Evolutionary conservation across 2,888 invertebrate species (phyloP), one percentile per base, ranked within the genome.

Genomic region (Steinernema carpocapsae): DNA sequence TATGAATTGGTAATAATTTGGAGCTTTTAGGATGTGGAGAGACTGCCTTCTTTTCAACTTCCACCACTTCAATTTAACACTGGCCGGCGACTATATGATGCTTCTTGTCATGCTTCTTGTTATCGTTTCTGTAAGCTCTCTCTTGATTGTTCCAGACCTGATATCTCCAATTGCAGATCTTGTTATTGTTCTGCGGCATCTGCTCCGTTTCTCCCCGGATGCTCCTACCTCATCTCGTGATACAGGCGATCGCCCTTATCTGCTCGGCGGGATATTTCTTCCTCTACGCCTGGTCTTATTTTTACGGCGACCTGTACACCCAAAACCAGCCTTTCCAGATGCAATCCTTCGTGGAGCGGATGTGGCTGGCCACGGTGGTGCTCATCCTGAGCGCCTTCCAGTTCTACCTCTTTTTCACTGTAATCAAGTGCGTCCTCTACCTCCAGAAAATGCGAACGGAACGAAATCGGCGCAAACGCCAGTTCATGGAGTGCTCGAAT

Each of bases 281-380:
- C 12, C 77, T 85, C 37, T 84, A 85, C 72, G 85, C 85, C 0
- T 85, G 84, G 81, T 80, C 82, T 7, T 85, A 85, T 76, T 84
- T 85, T 74, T 84, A 85, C 72, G 85, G 81, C 29, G 85, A 85
- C 74, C 73, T 85, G 12, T 80, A 84, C 73, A 80, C 78, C 0
- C 80, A 85, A 59, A 72, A 79, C 29, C 51, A 79, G 24, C 59
- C 72, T 29, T 37, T 82, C 71, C 73, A 85, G 82, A 24, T 84
- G 17, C 80, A 82, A 79, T 80, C 84, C 24, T 78, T 84, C 73
- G 77, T 85, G 48, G 85, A 85, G 43, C 76, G 85, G 51, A 84
- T 85, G 84, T 85, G 85, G 85, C 77, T 85, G 70, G 84, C 85
- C 17, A 76, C 84, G 51, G 74, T 85, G 24, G 74, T 85, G 43